A percentile compares a stretch with the other conserved stretches of the same genome.
Evolutionary conservation across 2,797 vertebrate species (phyloP).

Genomic region (Enteromius thamalakanensis): DNA sequence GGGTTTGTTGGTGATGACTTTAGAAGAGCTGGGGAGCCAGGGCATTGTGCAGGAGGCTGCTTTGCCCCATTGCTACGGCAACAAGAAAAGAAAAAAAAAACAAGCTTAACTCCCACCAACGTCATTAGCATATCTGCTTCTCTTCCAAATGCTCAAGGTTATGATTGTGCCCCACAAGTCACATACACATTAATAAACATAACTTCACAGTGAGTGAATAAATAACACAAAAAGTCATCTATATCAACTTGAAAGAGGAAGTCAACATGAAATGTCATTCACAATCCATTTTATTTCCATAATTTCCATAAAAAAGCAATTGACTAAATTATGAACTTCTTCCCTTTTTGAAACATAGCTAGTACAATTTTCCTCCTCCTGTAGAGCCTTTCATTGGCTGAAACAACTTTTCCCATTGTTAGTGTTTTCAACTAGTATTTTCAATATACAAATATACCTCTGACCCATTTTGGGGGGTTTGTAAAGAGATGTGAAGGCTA

Average conservation of each 20-base stretch:
- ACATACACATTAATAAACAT: conserved; percentile 42
- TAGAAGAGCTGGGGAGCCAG: conserved; percentile 89
- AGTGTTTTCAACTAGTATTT: background rate
- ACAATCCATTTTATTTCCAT: background rate
- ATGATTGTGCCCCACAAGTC: conserved; percentile 35
- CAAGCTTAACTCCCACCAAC: conserved; percentile 49
- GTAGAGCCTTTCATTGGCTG: background rate
- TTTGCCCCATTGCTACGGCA: conserved; percentile 89
- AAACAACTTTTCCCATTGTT: background rate
- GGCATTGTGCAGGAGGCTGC: conserved; percentile 82
- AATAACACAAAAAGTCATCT: background rate
- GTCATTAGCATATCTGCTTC: conserved; percentile 55
- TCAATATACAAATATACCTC: too few relatives aligned
- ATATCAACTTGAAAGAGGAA: background rate
- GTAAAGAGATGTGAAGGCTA: background rate
- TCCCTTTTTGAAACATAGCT: background rate
- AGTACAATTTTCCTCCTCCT: background rate
- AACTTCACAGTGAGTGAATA: background rate
- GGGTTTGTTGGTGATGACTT: conserved; percentile 90
- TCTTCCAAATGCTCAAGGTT: conserved; percentile 34
- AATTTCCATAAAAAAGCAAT: background rate
- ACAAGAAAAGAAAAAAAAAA: conserved; percentile 48
- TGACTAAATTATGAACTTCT: conserved; percentile 1
- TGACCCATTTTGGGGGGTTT: background rate
- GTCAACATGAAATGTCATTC: background rate